A percentile compares a stretch with the other conserved stretches of the same genome.
Conservation (phyloP, 2,797 vertebrate genomes). For the Telmatherina bonti region DNA sequence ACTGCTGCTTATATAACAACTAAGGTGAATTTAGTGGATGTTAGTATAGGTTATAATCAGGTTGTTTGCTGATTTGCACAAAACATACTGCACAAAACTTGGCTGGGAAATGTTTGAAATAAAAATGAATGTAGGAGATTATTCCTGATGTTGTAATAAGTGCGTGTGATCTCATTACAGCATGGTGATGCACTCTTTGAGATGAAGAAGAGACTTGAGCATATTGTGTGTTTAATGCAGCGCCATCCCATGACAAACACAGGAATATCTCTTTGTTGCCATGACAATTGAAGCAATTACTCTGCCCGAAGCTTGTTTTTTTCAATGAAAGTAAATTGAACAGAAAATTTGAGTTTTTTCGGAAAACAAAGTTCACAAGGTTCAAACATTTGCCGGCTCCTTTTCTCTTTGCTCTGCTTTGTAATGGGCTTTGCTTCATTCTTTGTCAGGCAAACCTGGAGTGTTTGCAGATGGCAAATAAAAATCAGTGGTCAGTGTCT, state of each 20-base stretch:
- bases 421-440: neutral
- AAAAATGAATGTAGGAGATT: too few species aligned
- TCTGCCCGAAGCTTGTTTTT: neutral
- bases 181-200: neutral
- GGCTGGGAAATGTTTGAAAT: too few species aligned
- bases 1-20: too few species aligned
- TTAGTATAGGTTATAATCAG: too few species aligned
- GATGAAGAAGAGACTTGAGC: neutral
- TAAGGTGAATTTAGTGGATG: too few species aligned
- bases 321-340: neutral
- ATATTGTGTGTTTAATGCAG: neutral
- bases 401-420: neutral
- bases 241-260: neutral
- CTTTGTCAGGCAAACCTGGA: neutral
- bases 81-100: too few species aligned
- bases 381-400: neutral
- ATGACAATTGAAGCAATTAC: neutral
- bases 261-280: neutral
- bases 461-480: neutral
- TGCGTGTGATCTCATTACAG: neutral
- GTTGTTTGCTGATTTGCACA: too few species aligned
- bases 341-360: neutral
- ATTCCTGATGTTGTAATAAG: too few species aligned
- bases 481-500: neutral
- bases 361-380: neutral